phyloP scores from a whole-genome alignment of 2,113 vertebrate species.

The Embiotoca jacksoni region DNA sequence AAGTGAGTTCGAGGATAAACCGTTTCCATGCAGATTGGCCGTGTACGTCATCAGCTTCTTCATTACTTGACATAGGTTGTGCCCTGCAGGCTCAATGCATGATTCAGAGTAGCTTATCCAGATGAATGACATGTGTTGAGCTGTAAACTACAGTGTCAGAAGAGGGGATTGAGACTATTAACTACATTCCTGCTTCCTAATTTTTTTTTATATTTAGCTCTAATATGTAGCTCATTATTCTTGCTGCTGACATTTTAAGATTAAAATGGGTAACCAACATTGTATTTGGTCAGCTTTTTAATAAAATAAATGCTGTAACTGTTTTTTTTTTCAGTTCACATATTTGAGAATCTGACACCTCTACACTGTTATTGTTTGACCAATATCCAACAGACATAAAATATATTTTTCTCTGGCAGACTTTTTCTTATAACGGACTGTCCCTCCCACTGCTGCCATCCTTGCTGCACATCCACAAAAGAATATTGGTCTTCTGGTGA shows the following conservation, averaged over 20 bases:
- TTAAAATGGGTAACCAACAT: not conserved
- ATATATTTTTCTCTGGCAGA: not conserved
- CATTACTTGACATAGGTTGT: not conserved
- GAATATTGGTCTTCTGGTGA: conserved; percentile 65
- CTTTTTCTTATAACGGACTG: conserved; percentile 15
- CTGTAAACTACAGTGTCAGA: not conserved
- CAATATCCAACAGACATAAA: conserved; percentile 17
- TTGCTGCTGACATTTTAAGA: not conserved
- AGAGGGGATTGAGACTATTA: not conserved
- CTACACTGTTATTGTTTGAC: not conserved
- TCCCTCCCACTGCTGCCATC: conserved; percentile 36
- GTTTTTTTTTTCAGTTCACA: conserved; percentile 6
- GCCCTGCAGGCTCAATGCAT: not conserved
- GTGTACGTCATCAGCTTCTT: not conserved
- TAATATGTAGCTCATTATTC: not conserved
- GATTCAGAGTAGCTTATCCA: not conserved
- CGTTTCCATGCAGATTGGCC: not conserved
- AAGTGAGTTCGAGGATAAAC: not conserved
- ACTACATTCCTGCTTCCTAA: too few species aligned
- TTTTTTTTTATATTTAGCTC: not conserved
- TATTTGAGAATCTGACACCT: not conserved
- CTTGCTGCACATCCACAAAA: conserved; percentile 53
- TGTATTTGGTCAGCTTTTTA: not conserved
- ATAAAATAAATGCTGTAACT: not conserved
- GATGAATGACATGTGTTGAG: not conserved